Evolutionary conservation across 2,888 invertebrate genomes (phyloP), one percentile per base, ranked within the genome.

Genomic region (Protophormia terraenovae): DNA sequence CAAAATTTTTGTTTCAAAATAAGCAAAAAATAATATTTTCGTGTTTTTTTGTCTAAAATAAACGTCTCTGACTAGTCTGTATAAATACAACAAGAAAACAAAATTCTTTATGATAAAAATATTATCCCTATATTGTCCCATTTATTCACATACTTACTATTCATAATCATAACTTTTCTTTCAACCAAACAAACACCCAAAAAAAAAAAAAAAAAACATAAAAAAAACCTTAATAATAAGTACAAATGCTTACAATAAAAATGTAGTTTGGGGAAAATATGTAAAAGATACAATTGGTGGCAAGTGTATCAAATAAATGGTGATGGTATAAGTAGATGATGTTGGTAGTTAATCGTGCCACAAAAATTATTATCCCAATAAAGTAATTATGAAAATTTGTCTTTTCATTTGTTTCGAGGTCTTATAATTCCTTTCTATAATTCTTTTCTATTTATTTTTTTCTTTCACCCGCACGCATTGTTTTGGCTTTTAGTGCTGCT

Each of bases 331-430:
- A 41, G 16, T 27, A 14, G 47, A 41, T 29, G 24, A 7, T 81
- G 35, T 14, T 47, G 29, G 53, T 27, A 79, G 45, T 82, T 73
- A 75, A 75, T 69, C 27, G 69, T 53, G 27, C 47, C 29, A 66
- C 29, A 60, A 45, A 76, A 84, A 83, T 87, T 84, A 87, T 86
- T 83, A 87, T 78, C 55, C 72, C 84, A 87, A 87, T 88, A 87
- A 86, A 87, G 83, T 87, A 87, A 88, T 88, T 88, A 88, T 87
- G 80, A 87, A 87, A 87, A 87, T 88, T 87, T 88, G 87, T 88
- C 83, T 81, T 67, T 84, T 84, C 83, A 82, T 86, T 80, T 86
- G 41, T 69, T 62, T 29, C 71, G n/a, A 67, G 53, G 45, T 67
- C 72, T 64, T 67, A 67, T 32, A 3, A 58, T 24, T n/a, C n/a